These are phyloP conservation scores for Epistrophe grossulariae DNA, from an alignment of 2,888 invertebrate species.

Conservation along the genomic window DNA sequence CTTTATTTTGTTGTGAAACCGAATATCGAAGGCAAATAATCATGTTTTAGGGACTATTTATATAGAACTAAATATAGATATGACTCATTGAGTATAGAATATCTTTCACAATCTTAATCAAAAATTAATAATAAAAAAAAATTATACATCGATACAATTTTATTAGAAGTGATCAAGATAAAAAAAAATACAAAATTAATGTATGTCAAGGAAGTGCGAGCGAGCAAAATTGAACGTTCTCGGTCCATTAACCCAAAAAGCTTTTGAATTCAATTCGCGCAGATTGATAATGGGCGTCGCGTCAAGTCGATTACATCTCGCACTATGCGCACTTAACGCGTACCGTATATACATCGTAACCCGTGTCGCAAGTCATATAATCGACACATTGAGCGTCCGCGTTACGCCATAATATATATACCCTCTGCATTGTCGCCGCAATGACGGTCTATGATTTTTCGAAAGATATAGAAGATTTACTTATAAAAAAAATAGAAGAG, in stretches of 20 bases:
- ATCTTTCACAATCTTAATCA: not conserved
- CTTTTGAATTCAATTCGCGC: conserved; percentile 37
- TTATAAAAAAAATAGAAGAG: conserved; percentile 47
- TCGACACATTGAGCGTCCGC: conserved; percentile 26
- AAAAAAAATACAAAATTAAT: not conserved
- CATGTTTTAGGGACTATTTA: not conserved
- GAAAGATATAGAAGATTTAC: conserved; percentile 35
- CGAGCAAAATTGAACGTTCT: conserved; percentile 43
- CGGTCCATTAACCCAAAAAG: conserved; percentile 67
- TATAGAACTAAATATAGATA: not conserved
- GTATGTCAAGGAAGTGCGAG: conserved; percentile 65
- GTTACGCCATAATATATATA: conserved; percentile 18
- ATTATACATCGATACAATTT: not conserved
- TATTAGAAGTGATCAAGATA: conserved; percentile 4
- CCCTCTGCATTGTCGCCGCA: not conserved
- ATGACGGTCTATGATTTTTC: conserved; percentile 30
- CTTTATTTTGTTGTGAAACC: not conserved
- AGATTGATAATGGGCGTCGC: conserved; percentile 46
- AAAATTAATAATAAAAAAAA: too few relatives aligned
- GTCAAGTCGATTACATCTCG: conserved; percentile 34
- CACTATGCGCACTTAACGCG: conserved; percentile 8
- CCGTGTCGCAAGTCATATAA: conserved; percentile 41
- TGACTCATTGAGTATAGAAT: not conserved
- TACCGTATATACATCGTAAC: too few relatives aligned
- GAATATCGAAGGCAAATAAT: not conserved